A percentile compares a stretch with the other conserved stretches of the same genome.
phyloP scores from a whole-genome alignment of 2,113 vertebrate species.

The Cromileptes altivelis region DNA sequence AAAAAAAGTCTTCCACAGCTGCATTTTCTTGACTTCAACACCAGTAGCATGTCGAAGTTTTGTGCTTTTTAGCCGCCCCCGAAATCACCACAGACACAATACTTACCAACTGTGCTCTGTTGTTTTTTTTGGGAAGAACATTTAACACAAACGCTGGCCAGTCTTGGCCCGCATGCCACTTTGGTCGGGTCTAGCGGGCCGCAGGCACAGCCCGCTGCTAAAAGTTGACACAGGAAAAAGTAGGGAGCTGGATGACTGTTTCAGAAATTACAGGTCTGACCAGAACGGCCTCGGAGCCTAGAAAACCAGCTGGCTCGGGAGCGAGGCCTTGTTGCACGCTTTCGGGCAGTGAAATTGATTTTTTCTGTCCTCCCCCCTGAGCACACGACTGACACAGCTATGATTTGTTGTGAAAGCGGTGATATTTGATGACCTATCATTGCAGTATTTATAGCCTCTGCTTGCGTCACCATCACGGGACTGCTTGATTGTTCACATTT shows the following conservation, averaged over 20 bases:
- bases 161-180: conserved; percentile 70
- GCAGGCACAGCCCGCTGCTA: conserved; percentile 78
- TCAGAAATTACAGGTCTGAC: conserved; percentile 84
- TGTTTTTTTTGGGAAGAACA: conserved; percentile 68
- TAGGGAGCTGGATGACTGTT: conserved; percentile 79
- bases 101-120: conserved; percentile 37
- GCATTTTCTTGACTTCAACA: conserved; percentile 27
- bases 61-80: conserved; percentile 29
- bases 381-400: conserved; percentile 66
- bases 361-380: neutral
- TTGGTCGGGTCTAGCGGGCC: conserved; percentile 70
- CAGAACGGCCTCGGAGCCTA: conserved; percentile 65
- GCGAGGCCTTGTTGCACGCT: conserved; percentile 74
- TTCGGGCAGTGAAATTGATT: conserved; percentile 66
- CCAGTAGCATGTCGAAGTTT: neutral
- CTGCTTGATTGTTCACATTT: conserved; percentile 46
- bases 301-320: conserved; percentile 76
- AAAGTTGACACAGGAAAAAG: conserved; percentile 85
- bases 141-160: conserved; percentile 72
- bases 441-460: conserved; percentile 73
- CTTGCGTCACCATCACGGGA: conserved; percentile 73
- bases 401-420: conserved; percentile 80
- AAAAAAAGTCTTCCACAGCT: conserved; percentile 26
- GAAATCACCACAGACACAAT: conserved; percentile 66
- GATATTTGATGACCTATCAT: conserved; percentile 80